phyloP scores from a whole-genome alignment of 2,797 vertebrate genomes.

The Epinephelus coioides region DNA sequence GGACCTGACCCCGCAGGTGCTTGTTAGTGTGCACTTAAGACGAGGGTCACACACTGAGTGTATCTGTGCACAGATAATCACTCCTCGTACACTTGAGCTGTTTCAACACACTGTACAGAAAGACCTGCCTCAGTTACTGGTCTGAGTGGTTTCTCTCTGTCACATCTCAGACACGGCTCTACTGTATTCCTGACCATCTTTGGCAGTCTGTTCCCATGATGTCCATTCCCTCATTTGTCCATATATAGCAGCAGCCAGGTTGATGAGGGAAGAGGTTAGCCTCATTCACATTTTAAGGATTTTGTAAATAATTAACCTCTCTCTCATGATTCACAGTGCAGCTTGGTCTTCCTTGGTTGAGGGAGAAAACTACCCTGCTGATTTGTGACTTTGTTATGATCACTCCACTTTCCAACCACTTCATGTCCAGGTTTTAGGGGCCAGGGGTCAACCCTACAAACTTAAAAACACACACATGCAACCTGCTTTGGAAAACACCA shows the following conservation, averaged over 20 bases:
- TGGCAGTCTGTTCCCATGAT: constrained; percentile 69
- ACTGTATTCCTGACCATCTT: constrained; percentile 76
- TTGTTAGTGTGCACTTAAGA: constrained; percentile 68
- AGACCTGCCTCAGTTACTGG: constrained; percentile 39
- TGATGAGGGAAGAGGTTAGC: constrained; percentile 17
- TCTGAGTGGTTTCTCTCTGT: constrained; percentile 44
- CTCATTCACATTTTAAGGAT: constrained; percentile 20
- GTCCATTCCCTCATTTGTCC: constrained; percentile 69
- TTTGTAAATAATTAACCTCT: neutral
- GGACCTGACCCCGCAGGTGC: constrained; percentile 43
- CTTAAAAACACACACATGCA: constrained; percentile 23
- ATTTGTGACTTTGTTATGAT: constrained; percentile 6
- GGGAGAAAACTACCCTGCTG: neutral
- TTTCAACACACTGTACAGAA: constrained; percentile 31
- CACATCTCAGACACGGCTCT: constrained; percentile 52
- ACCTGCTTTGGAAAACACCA: constrained; percentile 11
- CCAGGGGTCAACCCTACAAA: constrained; percentile 48
- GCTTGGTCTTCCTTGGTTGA: neutral
- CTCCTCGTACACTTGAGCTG: constrained; percentile 48
- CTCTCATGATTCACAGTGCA: neutral
- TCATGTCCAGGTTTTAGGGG: constrained; percentile 27
- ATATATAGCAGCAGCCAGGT: constrained; percentile 72
- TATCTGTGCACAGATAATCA: constrained; percentile 43
- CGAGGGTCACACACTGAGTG: constrained; percentile 28
- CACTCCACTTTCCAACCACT: constrained; percentile 1